phyloP scores from a whole-genome alignment of 2,797 vertebrate genomes.

The Cossypha polioptera region DNA sequence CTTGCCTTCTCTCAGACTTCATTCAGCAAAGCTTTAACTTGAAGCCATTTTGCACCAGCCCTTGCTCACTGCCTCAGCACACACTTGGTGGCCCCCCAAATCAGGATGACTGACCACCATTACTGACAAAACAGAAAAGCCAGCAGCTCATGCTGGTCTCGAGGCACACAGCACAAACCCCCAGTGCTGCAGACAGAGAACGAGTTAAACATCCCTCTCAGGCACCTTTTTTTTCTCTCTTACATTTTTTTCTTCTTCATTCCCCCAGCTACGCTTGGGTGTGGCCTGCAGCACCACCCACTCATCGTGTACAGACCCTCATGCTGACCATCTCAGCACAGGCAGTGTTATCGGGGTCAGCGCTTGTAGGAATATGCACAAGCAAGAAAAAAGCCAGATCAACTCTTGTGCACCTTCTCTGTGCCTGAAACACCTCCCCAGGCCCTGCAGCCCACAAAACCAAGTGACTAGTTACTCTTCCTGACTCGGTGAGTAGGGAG shows the following conservation, averaged over 20 bases:
- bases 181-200: background rate
- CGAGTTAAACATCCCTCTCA: rapidly evolving
- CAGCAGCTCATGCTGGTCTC: background rate
- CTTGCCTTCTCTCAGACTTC: background rate
- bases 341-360: rapidly evolving
- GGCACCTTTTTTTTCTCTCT: background rate
- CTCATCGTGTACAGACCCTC: background rate
- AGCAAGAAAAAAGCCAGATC: background rate
- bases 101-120: background rate
- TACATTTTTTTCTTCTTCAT: background rate
- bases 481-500: background rate
- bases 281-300: background rate
- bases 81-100: background rate
- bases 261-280: background rate
- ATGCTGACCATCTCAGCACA: too few relatives aligned
- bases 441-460: background rate
- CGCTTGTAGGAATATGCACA: rapidly evolving
- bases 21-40: background rate
- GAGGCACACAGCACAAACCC: rapidly evolving
- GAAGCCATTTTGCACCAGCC: background rate
- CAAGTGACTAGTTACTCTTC: background rate
- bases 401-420: background rate
- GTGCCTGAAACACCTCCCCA: rapidly evolving
- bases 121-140: background rate
- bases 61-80: background rate